A percentile compares a stretch with the other conserved stretches of the same genome.
phyloP scores from a whole-genome alignment of 2,888 invertebrate species.

The Agriopis leucophaearia region DNA sequence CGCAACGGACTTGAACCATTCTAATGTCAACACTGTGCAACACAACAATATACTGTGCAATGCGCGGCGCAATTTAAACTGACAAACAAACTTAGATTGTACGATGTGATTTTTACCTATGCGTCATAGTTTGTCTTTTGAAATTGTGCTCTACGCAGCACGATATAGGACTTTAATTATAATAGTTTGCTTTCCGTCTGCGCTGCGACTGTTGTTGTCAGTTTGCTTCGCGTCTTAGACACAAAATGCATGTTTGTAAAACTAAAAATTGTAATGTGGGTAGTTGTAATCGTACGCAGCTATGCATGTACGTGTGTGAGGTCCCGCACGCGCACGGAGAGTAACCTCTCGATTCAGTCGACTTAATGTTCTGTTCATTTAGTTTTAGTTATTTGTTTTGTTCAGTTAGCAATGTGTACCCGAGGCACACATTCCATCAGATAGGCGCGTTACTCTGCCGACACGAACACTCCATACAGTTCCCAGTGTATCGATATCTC shows the following conservation, averaged over 20 bases:
- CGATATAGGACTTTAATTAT: neutral
- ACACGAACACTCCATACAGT: neutral
- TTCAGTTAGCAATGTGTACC: constrained; percentile 46
- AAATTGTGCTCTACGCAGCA: neutral
- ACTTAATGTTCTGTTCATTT: constrained; percentile 36
- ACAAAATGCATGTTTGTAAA: constrained; percentile 2
- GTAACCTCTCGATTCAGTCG: constrained; percentile 14
- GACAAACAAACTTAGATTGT: neutral
- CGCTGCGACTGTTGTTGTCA: neutral
- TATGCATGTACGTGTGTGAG: constrained; percentile 31
- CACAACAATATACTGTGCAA: neutral
- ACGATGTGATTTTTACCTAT: neutral
- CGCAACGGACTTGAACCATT: neutral
- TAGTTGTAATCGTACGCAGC: neutral
- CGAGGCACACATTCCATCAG: constrained; percentile 42
- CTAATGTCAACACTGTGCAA: neutral
- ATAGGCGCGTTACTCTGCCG: constrained; percentile 18
- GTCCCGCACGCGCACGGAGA: constrained; percentile 49
- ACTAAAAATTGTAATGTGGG: constrained; percentile 22
- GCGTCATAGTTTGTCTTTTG: neutral
- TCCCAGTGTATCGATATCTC: constrained; percentile 20
- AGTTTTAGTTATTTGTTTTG: constrained; percentile 34
- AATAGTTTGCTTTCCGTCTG: neutral
- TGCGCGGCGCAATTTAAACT: neutral
- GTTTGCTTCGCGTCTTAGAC: neutral